A percentile compares a stretch with the other conserved stretches of the same genome.
phyloP scores from a whole-genome alignment of 2,113 vertebrate genomes.

The Cromileptes altivelis region DNA sequence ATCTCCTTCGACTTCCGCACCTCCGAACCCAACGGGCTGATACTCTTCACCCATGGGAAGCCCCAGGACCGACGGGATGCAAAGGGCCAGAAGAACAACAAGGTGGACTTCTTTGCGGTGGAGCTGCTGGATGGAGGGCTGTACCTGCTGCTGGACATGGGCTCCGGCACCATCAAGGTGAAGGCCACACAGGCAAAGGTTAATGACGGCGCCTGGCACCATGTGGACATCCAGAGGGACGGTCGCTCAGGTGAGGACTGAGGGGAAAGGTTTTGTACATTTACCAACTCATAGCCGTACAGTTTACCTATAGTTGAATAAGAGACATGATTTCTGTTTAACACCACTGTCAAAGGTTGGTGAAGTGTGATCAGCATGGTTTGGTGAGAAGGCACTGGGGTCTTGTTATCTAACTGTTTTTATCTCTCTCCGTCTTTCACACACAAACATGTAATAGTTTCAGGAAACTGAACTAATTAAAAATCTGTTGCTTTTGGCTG shows the following conservation, averaged over 20 bases:
- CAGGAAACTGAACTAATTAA: slow-evolving; percentile 38
- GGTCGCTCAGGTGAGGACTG: slow-evolving; percentile 92
- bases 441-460: slow-evolving; percentile 26
- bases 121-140: slow-evolving; percentile 95
- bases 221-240: slow-evolving; percentile 97
- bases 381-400: slow-evolving; percentile 3
- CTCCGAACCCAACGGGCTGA: slow-evolving; percentile 95
- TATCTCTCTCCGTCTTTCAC: slow-evolving; percentile 5
- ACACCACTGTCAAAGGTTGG: background rate
- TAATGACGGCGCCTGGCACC: slow-evolving; percentile 96
- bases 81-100: slow-evolving; percentile 94
- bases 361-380: slow-evolving; percentile 14
- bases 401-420: slow-evolving; percentile 12
- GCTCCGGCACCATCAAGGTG: slow-evolving; percentile 97
- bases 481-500: slow-evolving; percentile 44
- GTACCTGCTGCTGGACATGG: slow-evolving; percentile 97
- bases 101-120: slow-evolving; percentile 98
- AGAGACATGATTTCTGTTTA: background rate
- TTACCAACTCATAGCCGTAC: background rate
- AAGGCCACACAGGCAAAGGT: slow-evolving; percentile 97
- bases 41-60: slow-evolving; percentile 96
- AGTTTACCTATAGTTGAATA: background rate
- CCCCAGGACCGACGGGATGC: slow-evolving; percentile 92
- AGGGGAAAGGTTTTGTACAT: background rate
- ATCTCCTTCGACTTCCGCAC: slow-evolving; percentile 98